phyloP scores from a whole-genome alignment of 2,113 vertebrate species.

The Parus major region DNA sequence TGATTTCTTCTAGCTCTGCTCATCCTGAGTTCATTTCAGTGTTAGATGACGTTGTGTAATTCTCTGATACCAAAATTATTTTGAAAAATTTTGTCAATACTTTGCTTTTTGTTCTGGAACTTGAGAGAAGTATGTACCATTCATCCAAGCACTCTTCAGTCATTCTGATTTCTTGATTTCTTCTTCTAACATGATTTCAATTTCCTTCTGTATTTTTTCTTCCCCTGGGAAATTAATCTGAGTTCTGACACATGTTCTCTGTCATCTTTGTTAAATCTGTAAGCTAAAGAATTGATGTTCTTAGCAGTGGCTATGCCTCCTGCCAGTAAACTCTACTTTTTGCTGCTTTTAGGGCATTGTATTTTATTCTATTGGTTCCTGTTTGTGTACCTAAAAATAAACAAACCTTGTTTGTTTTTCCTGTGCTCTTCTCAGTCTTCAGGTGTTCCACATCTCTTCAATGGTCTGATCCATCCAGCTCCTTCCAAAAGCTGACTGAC shows the following conservation, averaged over 20 bases:
- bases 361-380: background rate
- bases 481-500: background rate
- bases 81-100: background rate
- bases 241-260: slow-evolving; percentile 27
- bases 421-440: background rate
- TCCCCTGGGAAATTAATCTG: slow-evolving; percentile 42
- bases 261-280: slow-evolving; percentile 1
- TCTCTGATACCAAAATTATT: background rate
- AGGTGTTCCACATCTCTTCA: background rate
- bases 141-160: background rate
- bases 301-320: background rate
- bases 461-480: background rate
- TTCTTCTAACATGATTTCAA: slow-evolving; percentile 34
- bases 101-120: background rate
- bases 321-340: background rate
- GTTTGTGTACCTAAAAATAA: background rate
- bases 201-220: slow-evolving; percentile 21
- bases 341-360: background rate
- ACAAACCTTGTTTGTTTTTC: background rate
- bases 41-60: background rate
- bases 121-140: background rate
- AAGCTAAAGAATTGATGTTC: background rate
- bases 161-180: slow-evolving; percentile 33
- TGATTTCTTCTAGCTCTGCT: background rate
- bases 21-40: background rate